phyloP scores from a whole-genome alignment of 2,888 invertebrate genomes.

The Microctonus brassicae region DNA sequence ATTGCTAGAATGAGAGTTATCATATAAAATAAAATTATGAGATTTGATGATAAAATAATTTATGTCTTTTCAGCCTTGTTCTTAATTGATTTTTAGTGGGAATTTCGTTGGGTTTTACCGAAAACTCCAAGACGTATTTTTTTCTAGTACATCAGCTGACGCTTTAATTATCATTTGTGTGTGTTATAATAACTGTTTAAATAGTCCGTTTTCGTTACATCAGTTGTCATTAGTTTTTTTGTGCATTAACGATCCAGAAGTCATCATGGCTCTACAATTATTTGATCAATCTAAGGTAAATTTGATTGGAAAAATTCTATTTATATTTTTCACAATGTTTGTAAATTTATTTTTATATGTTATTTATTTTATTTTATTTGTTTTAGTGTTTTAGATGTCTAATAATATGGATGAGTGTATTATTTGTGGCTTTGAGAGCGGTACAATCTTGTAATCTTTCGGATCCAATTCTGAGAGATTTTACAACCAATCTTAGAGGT shows the following conservation, averaged over 20 bases:
- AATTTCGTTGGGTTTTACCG: background rate
- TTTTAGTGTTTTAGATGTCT: background rate
- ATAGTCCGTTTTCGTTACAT: background rate
- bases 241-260: background rate
- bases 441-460: background rate
- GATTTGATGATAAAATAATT: background rate
- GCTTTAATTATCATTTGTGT: background rate
- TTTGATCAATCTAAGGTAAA: background rate
- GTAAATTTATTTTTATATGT: background rate
- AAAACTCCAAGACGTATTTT: background rate
- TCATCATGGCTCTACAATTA: background rate
- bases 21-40: background rate
- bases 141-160: too few relatives aligned
- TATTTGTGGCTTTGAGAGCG: background rate
- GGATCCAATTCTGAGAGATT: background rate
- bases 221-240: background rate
- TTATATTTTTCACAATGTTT: background rate
- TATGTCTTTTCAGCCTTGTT: background rate
- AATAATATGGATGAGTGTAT: background rate
- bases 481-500: background rate
- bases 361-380: background rate
- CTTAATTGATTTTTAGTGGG: background rate
- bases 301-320: background rate
- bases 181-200: background rate
- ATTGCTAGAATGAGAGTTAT: background rate